Conservation (phyloP, 2,888 invertebrate species). For the Iselma pallidipennis region DNA sequence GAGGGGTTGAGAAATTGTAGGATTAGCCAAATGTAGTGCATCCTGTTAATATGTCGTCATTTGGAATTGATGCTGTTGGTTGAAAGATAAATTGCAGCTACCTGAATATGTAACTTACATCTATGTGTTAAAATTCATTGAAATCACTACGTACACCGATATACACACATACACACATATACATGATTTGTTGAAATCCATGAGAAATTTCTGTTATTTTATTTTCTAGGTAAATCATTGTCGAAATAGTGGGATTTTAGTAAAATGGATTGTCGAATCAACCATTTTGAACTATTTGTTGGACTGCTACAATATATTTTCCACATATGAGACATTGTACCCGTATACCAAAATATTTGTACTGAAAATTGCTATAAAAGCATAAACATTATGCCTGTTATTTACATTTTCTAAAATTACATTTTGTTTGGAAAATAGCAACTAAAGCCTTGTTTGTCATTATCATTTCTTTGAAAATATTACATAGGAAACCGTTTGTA, state of each 20-base stretch:
- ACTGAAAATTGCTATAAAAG: too few species aligned
- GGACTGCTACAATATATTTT: too few species aligned
- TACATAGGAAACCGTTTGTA: too few species aligned
- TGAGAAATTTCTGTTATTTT: background rate
- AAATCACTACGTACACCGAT: background rate
- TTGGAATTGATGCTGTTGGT: background rate
- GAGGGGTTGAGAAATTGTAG: background rate
- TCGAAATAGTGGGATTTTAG: background rate
- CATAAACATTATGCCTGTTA: too few species aligned
- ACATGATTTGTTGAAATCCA: background rate
- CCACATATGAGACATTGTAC: too few species aligned
- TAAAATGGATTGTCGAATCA: background rate
- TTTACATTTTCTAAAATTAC: too few species aligned
- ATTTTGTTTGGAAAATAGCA: too few species aligned
- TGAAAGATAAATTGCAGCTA: background rate
- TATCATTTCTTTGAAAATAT: too few species aligned
- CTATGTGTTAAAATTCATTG: background rate
- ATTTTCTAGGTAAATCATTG: background rate
- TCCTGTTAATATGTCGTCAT: background rate
- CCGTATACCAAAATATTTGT: too few species aligned
- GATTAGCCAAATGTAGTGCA: background rate
- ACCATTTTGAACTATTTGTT: background rate
- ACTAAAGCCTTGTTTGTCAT: too few species aligned
- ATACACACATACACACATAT: background rate
- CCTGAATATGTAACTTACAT: background rate